Evolutionary conservation across 2,113 vertebrate species (phyloP), one percentile per base, ranked within the genome.

Genomic region (Peromyscus leucopus): DNA sequence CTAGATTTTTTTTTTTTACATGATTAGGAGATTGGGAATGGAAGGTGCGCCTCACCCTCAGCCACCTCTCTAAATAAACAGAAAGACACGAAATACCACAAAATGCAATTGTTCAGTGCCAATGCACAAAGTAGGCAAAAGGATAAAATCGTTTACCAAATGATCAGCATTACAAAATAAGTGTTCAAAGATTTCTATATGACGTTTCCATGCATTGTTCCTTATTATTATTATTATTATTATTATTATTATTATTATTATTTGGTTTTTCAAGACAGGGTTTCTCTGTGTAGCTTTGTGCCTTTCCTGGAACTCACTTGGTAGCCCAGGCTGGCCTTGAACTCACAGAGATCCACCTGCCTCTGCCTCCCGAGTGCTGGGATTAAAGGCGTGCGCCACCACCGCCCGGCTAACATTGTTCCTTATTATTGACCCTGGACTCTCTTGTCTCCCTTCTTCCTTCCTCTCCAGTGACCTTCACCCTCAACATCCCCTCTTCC

Each of bases 61-160:
- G 28, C 36, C 26, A 24, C 28, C 42, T 42, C 42, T 86, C 39
- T 57, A 88, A 84, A 89, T 31, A 71, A 91, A 42, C 42, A 94
- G 33, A 90, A 36, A 33, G 33, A 4, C n/a, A 69, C 24, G 59
- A 36, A 89, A 22, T 5, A 94, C 76, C 55, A 74, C 89, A 88
- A 84, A 36, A 36, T 76, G n/a, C 22, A 67, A 46, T 31, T 67
- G 79, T 88, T 91, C 75, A 80, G 2, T 83, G 87, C 51, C 82
- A 91, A 91, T 36, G 61, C 85, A 87, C 19, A 90, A 90, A 84
- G 80, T 89, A 78, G 11, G 10, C 88, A 39, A 63, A 17, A 71
- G n/a, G 79, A 65, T 10, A 90, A 91, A 83, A 65, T 1, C 48
- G 57, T 85, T 93, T 71, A 91, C 16, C 87, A 76, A 39, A n/a